A percentile compares a stretch with the other conserved stretches of the same genome.
These are phyloP conservation scores for Leuctra nigra DNA, from an alignment of 2,888 invertebrate genomes.

Conservation along the genomic window DNA sequence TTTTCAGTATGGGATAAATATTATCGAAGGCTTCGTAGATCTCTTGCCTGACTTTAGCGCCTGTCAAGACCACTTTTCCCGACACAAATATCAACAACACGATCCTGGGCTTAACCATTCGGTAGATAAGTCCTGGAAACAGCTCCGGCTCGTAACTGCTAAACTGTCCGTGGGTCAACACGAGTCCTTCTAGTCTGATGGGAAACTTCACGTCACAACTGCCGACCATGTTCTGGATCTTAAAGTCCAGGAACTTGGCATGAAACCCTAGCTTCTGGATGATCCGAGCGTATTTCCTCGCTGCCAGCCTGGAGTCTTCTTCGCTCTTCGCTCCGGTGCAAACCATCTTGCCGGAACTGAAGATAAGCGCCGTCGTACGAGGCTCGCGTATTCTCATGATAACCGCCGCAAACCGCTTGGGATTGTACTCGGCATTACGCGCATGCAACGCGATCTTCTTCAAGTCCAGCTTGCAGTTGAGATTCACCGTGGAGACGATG, in stretches of 20 bases:
- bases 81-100: slow-evolving; percentile 63
- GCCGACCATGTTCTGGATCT: slow-evolving; percentile 70
- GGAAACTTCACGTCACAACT: slow-evolving; percentile 70
- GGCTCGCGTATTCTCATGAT: slow-evolving; percentile 86
- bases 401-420: slow-evolving; percentile 97
- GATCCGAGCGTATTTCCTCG: slow-evolving; percentile 73
- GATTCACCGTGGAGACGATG: slow-evolving; percentile 96
- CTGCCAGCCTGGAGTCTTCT: slow-evolving; percentile 69
- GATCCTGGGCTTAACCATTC: slow-evolving; percentile 61
- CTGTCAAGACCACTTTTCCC: slow-evolving; percentile 60
- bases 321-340: slow-evolving; percentile 83
- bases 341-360: slow-evolving; percentile 82
- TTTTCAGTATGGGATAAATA: slow-evolving; percentile 56
- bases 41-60: slow-evolving; percentile 55
- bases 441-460: slow-evolving; percentile 97
- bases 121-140: slow-evolving; percentile 61
- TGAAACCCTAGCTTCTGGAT: slow-evolving; percentile 74
- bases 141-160: slow-evolving; percentile 50
- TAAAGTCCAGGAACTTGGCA: slow-evolving; percentile 69
- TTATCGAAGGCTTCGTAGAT: slow-evolving; percentile 61
- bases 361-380: slow-evolving; percentile 73
- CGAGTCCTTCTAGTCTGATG: slow-evolving; percentile 63
- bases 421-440: slow-evolving; percentile 98
- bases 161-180: slow-evolving; percentile 51
- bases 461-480: slow-evolving; percentile 90